Percentiles rank a stretch among this genome's conserved stretches.
phyloP scores from a whole-genome alignment of 2,113 vertebrate genomes.

The Columba janthina region DNA sequence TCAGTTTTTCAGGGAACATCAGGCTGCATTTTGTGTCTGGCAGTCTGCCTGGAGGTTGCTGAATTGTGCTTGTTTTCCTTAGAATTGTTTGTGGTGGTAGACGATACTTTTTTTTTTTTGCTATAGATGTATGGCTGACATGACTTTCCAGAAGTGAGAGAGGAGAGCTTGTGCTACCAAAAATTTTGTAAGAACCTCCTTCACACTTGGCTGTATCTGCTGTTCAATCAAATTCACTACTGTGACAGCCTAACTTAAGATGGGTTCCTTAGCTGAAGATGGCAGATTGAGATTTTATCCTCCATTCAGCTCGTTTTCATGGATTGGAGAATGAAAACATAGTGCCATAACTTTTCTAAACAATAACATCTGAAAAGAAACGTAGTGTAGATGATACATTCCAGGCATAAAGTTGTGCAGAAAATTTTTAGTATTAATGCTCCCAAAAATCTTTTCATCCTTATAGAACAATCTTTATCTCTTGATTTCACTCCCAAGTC shows the following conservation, averaged over 20 bases:
- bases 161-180: not conserved
- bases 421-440: not conserved
- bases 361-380: constrained; percentile 7
- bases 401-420: not conserved
- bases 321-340: not conserved
- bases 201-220: not conserved
- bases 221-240: not conserved
- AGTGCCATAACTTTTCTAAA: not conserved
- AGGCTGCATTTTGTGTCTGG: not conserved
- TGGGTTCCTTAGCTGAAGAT: not conserved
- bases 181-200: not conserved
- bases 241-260: not conserved
- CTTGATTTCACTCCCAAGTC: not conserved
- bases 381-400: not conserved
- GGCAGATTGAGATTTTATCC: not conserved
- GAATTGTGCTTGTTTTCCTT: not conserved
- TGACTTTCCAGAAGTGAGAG: not conserved
- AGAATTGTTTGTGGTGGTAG: not conserved
- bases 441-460: not conserved
- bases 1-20: not conserved
- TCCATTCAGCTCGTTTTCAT: not conserved
- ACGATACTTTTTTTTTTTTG: not conserved
- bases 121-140: not conserved
- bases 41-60: not conserved
- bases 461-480: not conserved